Conservation (phyloP, 2,888 invertebrate genomes). For the Stenodema calcarata region DNA sequence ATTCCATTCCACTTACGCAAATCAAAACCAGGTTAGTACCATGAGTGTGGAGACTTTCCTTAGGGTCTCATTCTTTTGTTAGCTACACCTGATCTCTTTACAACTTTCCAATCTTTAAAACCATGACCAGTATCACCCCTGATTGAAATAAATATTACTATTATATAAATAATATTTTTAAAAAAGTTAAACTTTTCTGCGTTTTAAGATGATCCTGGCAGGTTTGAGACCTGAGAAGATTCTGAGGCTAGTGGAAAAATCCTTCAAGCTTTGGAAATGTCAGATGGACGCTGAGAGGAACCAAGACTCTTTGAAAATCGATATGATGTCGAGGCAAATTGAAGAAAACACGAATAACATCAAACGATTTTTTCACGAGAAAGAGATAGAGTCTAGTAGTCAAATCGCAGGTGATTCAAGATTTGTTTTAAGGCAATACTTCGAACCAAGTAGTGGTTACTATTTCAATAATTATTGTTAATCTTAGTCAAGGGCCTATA, state of each 20-base stretch:
- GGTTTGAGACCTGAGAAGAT: slow-evolving; percentile 50
- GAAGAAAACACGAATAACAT: slow-evolving; percentile 17
- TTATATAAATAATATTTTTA: too few species aligned
- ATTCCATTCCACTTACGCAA: too few species aligned
- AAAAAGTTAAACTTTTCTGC: neutral
- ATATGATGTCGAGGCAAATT: slow-evolving; percentile 4
- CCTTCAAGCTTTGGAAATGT: slow-evolving; percentile 50
- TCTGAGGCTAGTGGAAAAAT: slow-evolving; percentile 27
- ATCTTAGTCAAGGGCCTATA: too few species aligned
- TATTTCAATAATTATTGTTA: too few species aligned
- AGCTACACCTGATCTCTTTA: too few species aligned
- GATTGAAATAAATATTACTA: too few species aligned
- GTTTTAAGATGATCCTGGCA: slow-evolving; percentile 49
- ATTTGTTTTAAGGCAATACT: neutral
- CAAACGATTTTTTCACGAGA: slow-evolving; percentile 5
- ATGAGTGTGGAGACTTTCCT: too few species aligned
- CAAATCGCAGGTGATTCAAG: slow-evolving; percentile 31
- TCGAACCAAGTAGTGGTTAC: too few species aligned
- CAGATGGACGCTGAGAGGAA: slow-evolving; percentile 45
- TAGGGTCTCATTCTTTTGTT: too few species aligned
- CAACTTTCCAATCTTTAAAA: too few species aligned
- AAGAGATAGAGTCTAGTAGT: slow-evolving; percentile 28
- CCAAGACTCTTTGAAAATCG: slow-evolving; percentile 8
- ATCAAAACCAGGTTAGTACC: too few species aligned
- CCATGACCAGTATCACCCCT: too few species aligned